Evolutionary conservation across 2,797 vertebrate genomes (phyloP).

Genomic region (Spinus pinus): DNA sequence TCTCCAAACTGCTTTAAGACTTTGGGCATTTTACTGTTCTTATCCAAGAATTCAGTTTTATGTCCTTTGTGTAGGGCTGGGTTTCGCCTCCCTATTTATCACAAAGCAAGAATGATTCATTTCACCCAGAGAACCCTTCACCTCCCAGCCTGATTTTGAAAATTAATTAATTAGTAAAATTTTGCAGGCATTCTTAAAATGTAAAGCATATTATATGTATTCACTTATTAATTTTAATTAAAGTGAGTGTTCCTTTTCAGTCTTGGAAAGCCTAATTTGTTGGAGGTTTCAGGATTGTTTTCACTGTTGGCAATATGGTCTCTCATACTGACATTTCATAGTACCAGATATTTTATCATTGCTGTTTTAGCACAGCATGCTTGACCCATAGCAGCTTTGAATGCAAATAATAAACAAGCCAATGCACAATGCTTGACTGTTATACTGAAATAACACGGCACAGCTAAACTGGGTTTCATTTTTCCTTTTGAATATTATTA

Average conservation of each 20-base stretch:
- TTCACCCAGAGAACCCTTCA: not conserved
- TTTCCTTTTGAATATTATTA: slow-evolving; percentile 63
- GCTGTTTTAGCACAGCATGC: slow-evolving; percentile 47
- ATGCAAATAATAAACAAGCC: slow-evolving; percentile 47
- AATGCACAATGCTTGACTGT: slow-evolving; percentile 10
- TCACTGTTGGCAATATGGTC: slow-evolving; percentile 45
- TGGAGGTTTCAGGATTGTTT: slow-evolving; percentile 44
- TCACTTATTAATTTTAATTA: not conserved
- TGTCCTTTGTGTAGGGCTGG: not conserved
- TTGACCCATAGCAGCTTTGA: slow-evolving; percentile 56
- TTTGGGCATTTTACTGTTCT: not conserved
- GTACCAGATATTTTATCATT: slow-evolving; percentile 66
- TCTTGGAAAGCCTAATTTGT: slow-evolving; percentile 24
- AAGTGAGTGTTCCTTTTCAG: not conserved
- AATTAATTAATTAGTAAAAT: not conserved
- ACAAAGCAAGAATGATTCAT: not conserved
- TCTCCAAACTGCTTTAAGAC: not conserved
- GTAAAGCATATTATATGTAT: not conserved
- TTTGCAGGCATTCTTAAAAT: not conserved
- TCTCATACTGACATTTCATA: slow-evolving; percentile 60
- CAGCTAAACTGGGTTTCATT: slow-evolving; percentile 47
- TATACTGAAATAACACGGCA: slow-evolving; percentile 42
- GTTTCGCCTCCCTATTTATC: not conserved
- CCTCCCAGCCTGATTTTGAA: not conserved
- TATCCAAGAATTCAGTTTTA: not conserved